Conservation (phyloP, 2,113 vertebrate genomes). For the Anseranas semipalmata region DNA sequence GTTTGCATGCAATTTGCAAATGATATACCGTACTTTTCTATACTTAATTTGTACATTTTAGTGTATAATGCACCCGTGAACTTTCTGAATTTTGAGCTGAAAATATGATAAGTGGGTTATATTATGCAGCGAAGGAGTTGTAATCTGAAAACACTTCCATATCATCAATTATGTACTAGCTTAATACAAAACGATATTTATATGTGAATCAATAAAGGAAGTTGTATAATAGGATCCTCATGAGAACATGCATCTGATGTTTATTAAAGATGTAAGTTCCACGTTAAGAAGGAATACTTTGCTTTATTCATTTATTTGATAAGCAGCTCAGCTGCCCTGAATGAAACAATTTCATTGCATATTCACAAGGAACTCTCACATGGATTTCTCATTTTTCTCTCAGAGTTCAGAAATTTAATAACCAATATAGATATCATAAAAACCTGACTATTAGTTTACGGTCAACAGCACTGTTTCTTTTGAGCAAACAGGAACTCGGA, state of each 20-base stretch:
- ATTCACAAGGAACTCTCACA: slow-evolving; percentile 12
- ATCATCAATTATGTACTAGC: slow-evolving; percentile 61
- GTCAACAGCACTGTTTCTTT: background rate
- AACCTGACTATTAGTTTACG: background rate
- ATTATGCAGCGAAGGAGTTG: slow-evolving; percentile 45
- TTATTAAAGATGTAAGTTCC: slow-evolving; percentile 61
- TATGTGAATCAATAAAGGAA: slow-evolving; percentile 58
- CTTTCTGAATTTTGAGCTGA: slow-evolving; percentile 46
- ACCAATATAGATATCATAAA: background rate
- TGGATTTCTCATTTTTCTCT: background rate
- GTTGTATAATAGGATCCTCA: slow-evolving; percentile 44
- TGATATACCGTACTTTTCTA: slow-evolving; percentile 37
- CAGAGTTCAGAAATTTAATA: background rate
- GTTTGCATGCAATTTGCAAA: slow-evolving; percentile 21
- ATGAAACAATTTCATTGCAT: background rate
- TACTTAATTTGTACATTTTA: slow-evolving; percentile 40
- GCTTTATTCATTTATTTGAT: slow-evolving; percentile 55
- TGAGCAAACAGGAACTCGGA: background rate
- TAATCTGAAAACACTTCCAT: slow-evolving; percentile 43
- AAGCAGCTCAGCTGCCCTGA: slow-evolving; percentile 18
- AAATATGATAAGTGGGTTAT: slow-evolving; percentile 66
- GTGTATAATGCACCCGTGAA: slow-evolving; percentile 37
- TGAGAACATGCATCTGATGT: slow-evolving; percentile 48
- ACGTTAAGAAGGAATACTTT: slow-evolving; percentile 43
- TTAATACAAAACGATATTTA: slow-evolving; percentile 65